Evolutionary conservation across 2,888 invertebrate species (phyloP), one percentile per base, ranked within the genome.

Genomic region (Gymnoscelis rufifasciata): DNA sequence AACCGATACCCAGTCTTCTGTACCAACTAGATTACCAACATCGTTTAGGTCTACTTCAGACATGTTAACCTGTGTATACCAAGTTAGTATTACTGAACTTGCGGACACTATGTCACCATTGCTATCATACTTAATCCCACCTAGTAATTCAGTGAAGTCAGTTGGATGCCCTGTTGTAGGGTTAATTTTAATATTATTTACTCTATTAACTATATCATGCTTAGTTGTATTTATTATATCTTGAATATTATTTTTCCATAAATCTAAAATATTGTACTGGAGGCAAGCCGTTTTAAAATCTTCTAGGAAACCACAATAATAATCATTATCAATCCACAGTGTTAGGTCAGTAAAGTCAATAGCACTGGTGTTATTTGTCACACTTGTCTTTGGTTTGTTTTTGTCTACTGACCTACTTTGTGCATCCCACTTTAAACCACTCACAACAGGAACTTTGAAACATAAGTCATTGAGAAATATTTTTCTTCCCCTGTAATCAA

Each of bases 1-100:
- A 51, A 88, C 71, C 1, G 92, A 84, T 66, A 93, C 93, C 92
- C 92, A 93, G 64, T 93, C 93, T 64, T 93, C 92, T 27, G 94
- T 94, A 38, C 94, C 94, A 10, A 93, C 91, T 59, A 90, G 82
- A 71, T 93, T 94, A 45, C 93, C 93, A 38, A 90, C 88, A 76
- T 92, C 90, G 66, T 91, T 88, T 72, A 91, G 88, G 68, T 93
- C 89, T 11, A 93, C 89, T 42, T 89, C 81, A 1, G 92, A 89
- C 86, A 93, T 93, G 77, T 94, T 92, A 0, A 93, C 90, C 55
- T 90, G 80, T 13, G 92, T 84, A 63, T 90, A 90, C 92, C 93
- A 93, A 38, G 90, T 83, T 24, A 92, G 83, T 54, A 92, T 78
- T 1, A 94, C 63, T 40, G 93, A 90, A 59, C 77, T 89, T 7